Percentiles rank a stretch among this genome's conserved stretches.
These are phyloP conservation scores for Myotis brandtii DNA, from an alignment of 2,113 vertebrate species.

Conservation along the genomic window DNA sequence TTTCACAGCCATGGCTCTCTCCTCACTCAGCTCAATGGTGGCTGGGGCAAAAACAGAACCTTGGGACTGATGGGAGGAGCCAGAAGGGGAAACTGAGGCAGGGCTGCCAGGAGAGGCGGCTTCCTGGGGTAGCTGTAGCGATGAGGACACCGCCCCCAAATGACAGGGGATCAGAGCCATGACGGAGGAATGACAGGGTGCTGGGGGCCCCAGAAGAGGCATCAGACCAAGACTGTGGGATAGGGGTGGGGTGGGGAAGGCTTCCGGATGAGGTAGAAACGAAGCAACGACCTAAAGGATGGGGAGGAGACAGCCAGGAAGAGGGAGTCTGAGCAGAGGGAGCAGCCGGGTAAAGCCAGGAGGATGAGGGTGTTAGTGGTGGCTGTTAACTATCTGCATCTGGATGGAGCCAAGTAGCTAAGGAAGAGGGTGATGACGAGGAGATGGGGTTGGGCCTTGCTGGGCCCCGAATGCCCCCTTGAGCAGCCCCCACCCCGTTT, in stretches of 20 bases:
- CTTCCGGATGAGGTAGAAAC: not conserved
- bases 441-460: not conserved
- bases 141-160: not conserved
- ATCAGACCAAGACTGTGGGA: no score
- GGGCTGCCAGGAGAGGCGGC: not conserved
- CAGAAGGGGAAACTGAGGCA: slow-evolving; percentile 22
- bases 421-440: not conserved
- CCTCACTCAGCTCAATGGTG: not conserved
- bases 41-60: not conserved
- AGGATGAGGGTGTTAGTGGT: accelerated
- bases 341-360: no score
- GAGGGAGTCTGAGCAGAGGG: not conserved
- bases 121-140: not conserved
- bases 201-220: accelerated
- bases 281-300: not conserved
- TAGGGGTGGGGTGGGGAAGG: not conserved
- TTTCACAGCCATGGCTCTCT: not conserved
- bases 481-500: accelerated
- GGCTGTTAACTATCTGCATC: not conserved
- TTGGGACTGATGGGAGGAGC: not conserved
- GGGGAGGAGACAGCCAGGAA: not conserved
- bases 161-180: not conserved
- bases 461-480: not conserved
- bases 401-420: not conserved
- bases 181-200: accelerated